Evolutionary conservation across 2,113 vertebrate genomes (phyloP), one percentile per base, ranked within the genome.

Genomic region (Ibidorhyncha struthersii): DNA sequence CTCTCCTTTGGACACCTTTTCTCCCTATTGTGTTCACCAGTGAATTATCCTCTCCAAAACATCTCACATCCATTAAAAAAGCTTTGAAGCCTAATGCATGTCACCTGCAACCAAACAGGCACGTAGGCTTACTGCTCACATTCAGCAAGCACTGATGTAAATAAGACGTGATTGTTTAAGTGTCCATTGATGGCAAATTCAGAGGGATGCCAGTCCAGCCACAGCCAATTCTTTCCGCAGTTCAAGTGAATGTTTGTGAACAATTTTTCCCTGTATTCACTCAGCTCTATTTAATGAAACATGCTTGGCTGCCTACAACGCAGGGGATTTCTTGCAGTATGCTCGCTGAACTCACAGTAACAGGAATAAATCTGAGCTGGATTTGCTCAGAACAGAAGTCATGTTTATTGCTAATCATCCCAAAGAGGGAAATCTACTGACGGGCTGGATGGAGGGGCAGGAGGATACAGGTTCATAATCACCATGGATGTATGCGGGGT

Each of bases 251-350:
- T 7, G n/a, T 62, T 79, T 72, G 65, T 32, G 32, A 36, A 85
- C 22, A 80, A 29, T 22, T 80, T 70, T 77, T 25, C 58, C 53
- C 71, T 67, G 6, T 93, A 93, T 96, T 97, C 94, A 14, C 93
- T 96, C 97, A 97, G 97, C 94, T 97, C 94, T 96, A 97, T 92
- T 96, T 85, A 93, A 90, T 91, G 95, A 86, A 86, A 90, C 84
- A 78, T 93, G 91, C 89, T 95, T 14, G 58, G 36, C 25, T 89
- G 65, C 58, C 94, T 94, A n/a, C 27, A 73, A 53, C 86, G 85
- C 22, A 47, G 8, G 40, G 34, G 70, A 77, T 87, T 78, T 82
- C 70, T 93, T 93, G 89, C 86, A 80, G 55, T 88, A 84, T 19
- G 34, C 78, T 91, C 29, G 9, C 81, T 93, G 58, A 94, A 73